phyloP scores from a whole-genome alignment of 2,113 vertebrate species.

The Casuarius casuarius region DNA sequence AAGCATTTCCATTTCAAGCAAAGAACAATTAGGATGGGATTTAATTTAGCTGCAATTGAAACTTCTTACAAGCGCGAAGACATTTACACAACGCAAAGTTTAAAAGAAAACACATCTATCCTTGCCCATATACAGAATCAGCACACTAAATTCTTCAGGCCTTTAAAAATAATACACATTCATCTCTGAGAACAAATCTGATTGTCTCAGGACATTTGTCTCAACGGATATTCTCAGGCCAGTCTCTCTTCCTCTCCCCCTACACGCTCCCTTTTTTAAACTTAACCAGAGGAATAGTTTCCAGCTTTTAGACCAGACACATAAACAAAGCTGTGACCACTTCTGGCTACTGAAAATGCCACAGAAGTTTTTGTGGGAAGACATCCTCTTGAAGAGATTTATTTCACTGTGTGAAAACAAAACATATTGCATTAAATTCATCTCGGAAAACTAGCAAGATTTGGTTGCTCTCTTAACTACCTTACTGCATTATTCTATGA shows the following conservation, averaged over 20 bases:
- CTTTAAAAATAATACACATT: constrained; percentile 50
- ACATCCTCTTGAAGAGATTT: not conserved
- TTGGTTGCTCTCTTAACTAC: not conserved
- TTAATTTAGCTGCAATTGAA: not conserved
- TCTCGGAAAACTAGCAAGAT: not conserved
- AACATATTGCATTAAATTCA: not conserved
- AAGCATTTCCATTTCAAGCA: not conserved
- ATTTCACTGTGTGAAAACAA: not conserved
- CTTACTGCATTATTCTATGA: not conserved
- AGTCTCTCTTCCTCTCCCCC: constrained; percentile 23
- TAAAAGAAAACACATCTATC: constrained; percentile 26
- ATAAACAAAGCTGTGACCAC: constrained; percentile 59
- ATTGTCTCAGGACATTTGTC: constrained; percentile 8
- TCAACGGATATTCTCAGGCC: constrained; percentile 61
- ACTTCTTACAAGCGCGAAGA: constrained; percentile 9
- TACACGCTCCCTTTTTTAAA: not conserved
- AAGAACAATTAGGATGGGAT: not conserved
- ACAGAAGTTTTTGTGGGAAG: constrained; percentile 27
- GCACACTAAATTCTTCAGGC: constrained; percentile 2
- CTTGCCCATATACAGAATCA: not conserved
- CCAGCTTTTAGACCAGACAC: constrained; percentile 36
- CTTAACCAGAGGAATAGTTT: constrained; percentile 32
- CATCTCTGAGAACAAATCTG: constrained; percentile 46
- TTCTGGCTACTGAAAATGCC: constrained; percentile 53
- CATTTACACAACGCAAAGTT: not conserved